Conservation (phyloP, 1,140 invertebrate genomes). For the Drosophila pectinifera region DNA sequence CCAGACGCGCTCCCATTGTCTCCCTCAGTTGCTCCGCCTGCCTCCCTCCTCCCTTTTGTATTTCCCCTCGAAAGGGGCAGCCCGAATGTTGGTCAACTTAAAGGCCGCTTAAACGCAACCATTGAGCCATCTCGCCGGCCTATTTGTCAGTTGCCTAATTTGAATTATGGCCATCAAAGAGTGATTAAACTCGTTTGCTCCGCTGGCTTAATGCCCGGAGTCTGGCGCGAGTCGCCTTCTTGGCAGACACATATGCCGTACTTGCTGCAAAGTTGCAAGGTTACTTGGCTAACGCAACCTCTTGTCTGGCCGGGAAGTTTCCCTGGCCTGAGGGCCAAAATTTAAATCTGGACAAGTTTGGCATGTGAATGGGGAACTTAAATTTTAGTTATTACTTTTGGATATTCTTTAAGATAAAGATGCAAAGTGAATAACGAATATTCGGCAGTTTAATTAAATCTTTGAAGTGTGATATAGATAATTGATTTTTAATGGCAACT, state of each 20-base stretch:
- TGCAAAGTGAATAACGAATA: no score
- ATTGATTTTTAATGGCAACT: no score
- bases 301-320: conserved; percentile 4
- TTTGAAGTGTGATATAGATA: no score
- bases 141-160: conserved; percentile 78
- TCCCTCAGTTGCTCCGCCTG: conserved; percentile 3
- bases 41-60: conserved; percentile 18
- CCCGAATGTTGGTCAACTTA: conserved; percentile 65
- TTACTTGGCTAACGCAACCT: conserved; percentile 31
- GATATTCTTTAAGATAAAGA: neutral
- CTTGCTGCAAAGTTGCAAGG: conserved; percentile 19
- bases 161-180: conserved; percentile 80
- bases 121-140: conserved; percentile 37
- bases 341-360: conserved; percentile 7
- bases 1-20: conserved; percentile 46
- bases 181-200: conserved; percentile 70
- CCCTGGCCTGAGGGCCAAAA: neutral
- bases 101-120: conserved; percentile 65
- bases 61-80: conserved; percentile 12
- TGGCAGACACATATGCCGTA: conserved; percentile 55
- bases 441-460: no score
- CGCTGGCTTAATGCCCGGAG: conserved; percentile 55
- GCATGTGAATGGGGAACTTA: neutral
- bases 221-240: conserved; percentile 43
- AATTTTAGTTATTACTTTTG: neutral